Evolutionary conservation across 2,113 vertebrate genomes (phyloP).

Genomic region (Romanogobio albipinnatus): DNA sequence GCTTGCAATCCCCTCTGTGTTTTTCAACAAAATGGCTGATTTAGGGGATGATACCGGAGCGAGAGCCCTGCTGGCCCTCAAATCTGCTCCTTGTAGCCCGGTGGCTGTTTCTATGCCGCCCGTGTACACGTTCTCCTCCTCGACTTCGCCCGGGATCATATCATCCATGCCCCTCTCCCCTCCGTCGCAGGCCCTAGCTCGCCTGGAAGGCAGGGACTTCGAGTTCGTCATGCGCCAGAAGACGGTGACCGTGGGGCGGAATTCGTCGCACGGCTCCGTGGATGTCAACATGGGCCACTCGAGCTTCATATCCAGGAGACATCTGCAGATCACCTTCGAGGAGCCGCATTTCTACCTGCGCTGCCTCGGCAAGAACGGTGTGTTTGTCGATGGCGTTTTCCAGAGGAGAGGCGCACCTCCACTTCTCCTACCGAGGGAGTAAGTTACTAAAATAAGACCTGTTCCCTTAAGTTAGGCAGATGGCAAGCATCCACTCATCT

Average conservation of each 20-base stretch:
- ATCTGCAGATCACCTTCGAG: slow-evolving; percentile 91
- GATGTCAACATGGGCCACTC: slow-evolving; percentile 98
- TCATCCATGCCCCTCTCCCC: slow-evolving; percentile 68
- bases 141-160: slow-evolving; percentile 58
- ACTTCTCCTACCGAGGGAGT: slow-evolving; percentile 89
- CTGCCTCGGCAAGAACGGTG: slow-evolving; percentile 92
- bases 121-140: slow-evolving; percentile 67
- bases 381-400: slow-evolving; percentile 94
- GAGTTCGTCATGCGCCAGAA: slow-evolving; percentile 96
- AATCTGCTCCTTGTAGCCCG: slow-evolving; percentile 88
- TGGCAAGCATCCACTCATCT: not conserved
- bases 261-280: slow-evolving; percentile 96
- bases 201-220: slow-evolving; percentile 85
- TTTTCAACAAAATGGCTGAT: slow-evolving; percentile 81
- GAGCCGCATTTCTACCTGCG: slow-evolving; percentile 88
- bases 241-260: slow-evolving; percentile 92
- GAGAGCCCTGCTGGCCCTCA: slow-evolving; percentile 85
- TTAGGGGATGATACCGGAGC: slow-evolving; percentile 91
- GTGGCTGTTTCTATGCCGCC: slow-evolving; percentile 76
- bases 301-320: slow-evolving; percentile 95
- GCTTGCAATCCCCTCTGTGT: slow-evolving; percentile 54
- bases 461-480: not conserved
- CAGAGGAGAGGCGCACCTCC: slow-evolving; percentile 91
- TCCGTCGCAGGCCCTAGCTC: slow-evolving; percentile 74
- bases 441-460: slow-evolving; percentile 69